phyloP scores from a whole-genome alignment of 2,113 vertebrate species.

The Ranitomeya variabilis region DNA sequence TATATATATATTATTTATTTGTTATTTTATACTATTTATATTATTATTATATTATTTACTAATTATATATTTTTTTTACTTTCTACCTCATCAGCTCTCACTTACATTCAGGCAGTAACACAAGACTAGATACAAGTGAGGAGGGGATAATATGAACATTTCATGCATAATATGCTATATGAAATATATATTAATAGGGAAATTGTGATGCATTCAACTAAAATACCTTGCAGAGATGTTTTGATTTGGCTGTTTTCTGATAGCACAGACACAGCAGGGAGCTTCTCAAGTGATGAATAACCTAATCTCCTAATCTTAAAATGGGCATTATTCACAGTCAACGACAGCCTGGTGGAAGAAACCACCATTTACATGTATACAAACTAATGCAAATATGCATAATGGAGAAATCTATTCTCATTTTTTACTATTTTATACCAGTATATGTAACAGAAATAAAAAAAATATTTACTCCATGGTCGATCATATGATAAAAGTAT shows the following conservation, averaged over 20 bases:
- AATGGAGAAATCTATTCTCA: slow-evolving; percentile 61
- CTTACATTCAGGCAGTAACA: slow-evolving; percentile 84
- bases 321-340: slow-evolving; percentile 83
- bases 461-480: not conserved
- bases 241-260: slow-evolving; percentile 88
- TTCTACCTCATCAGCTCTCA: slow-evolving; percentile 80
- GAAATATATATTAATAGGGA: slow-evolving; percentile 98
- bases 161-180: slow-evolving; percentile 92
- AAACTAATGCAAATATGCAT: slow-evolving; percentile 49
- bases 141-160: slow-evolving; percentile 92
- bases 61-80: no score
- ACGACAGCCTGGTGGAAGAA: slow-evolving; percentile 82
- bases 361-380: slow-evolving; percentile 62
- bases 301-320: slow-evolving; percentile 99
- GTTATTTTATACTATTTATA: no score
- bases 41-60: no score
- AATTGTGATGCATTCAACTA: slow-evolving; percentile 97
- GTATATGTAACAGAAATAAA: not conserved
- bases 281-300: slow-evolving; percentile 92
- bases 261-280: slow-evolving; percentile 84
- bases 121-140: slow-evolving; percentile 89
- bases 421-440: slow-evolving; percentile 11
- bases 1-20: no score
- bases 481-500: not conserved
- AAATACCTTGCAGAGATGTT: slow-evolving; percentile 97